Base-by-base conservation (phyloP, 1,140 invertebrate genomes). In the Drosophila willistoni region DNA sequence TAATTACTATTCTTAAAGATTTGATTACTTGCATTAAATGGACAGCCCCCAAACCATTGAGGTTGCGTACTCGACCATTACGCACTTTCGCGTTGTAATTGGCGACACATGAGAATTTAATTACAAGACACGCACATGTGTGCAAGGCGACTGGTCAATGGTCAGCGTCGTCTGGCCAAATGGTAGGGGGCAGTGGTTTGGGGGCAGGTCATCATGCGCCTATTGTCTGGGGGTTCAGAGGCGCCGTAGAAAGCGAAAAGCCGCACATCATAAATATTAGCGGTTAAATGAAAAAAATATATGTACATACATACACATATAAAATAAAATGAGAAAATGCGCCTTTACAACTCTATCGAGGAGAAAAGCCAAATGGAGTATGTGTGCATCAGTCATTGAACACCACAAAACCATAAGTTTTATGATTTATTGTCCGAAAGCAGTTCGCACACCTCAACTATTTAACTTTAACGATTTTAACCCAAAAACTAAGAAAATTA, bases 31-130 rank as follows among this genome's bases (percentile, higher is more conserved):
- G 42, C 69, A 76, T 76, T 76, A 77, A 29, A 29, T 29, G 29
- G 61, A 64, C 59, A 9, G 29, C 29, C 29, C 25, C 29, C 29
- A 73, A n/a, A 55, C 39, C 54, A 76, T 77, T 76, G 60, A 73
- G 79, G 81, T 82, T 81, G 73, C 64, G 66, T 55, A 79, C 63
- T 62, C 68, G 82, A 75, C 78, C 82, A 85, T 73, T 82, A 77
- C 82, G 79, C 82, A 86, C 82, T 86, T 76, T 82, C 76, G 67
- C 65, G 54, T 65, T 57, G 73, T 77, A 71, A 84, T 79, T 67
- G 39, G 76, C 78, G 84, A 89, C 79, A 80, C 77, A 69, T 69
- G 68, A 83, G 84, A 82, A 89, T 80, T 81, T 80, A 87, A 83
- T 83, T 79, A 70, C 63, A 36, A 64, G 56, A 10, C 57, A 66